Base-by-base conservation (phyloP, 2,797 vertebrate species). In the Typhlichthys subterraneus region DNA sequence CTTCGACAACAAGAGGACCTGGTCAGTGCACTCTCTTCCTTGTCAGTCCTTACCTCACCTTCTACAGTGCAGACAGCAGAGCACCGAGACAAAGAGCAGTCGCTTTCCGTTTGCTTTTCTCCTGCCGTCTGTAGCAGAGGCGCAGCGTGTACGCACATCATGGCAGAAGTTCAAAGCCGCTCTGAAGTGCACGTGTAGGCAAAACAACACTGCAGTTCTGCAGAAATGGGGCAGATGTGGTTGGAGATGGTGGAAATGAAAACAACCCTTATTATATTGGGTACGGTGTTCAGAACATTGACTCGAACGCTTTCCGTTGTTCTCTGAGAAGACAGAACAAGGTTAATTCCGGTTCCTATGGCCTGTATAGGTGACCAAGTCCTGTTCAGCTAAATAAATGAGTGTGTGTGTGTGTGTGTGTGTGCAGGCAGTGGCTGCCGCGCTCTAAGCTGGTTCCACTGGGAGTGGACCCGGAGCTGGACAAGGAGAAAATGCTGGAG, bases 401-500 rank as follows among this genome's bases (percentile, higher is more conserved):
- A 59, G 13, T 59, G 46, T 75, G 57, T 81, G 57, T 85, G 14
- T 73, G 50, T 59, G 46, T 76, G 57, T 81, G 57, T 85, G 45
- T 73, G 50, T 45, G 29, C 84, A 99, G 97, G 98, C 97, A 99
- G 84, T 99, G 98, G 98, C 90, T 99, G 64, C 98, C 98, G 0
- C 95, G 97, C 78, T 98, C 97, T 6, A 99, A 99, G 86, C 91
- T 99, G 73, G 97, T 99, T 70, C 97, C 97, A n/a, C 92, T 99
- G 72, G 98, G 98, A 0, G 94, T 99, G 75, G 97, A 99, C 91
- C 95, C 97, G 81, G 96, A 97, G 84, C 89, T 99, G 80, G 98
- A 99, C 89, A 99, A 99, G 79, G 96, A 98, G 89, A 99, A 99
- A 87, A 99, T 99, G 97, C 91, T 98, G 83, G 98, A 99, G 73